Percentiles rank a stretch among this genome's conserved stretches.
These are phyloP conservation scores for Calypte anna DNA, from an alignment of 2,113 vertebrate genomes.

Conservation along the genomic window DNA sequence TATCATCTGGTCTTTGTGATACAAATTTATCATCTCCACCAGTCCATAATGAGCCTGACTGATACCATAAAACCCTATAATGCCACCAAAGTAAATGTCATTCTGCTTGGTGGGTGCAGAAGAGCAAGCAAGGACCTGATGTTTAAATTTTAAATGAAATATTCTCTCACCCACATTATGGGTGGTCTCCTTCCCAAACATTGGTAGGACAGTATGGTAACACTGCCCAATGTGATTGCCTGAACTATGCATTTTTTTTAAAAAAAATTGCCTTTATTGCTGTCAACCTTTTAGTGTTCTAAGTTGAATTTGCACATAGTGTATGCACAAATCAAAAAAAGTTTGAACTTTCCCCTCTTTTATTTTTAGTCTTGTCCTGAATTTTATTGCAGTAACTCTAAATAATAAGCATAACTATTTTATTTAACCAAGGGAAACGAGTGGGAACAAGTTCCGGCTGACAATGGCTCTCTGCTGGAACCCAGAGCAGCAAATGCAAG, in stretches of 20 bases:
- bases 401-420: conserved; percentile 61
- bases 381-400: conserved; percentile 22
- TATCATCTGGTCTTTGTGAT: conserved; percentile 28
- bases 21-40: conserved; percentile 7
- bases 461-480: conserved; percentile 73
- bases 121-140: conserved; percentile 34
- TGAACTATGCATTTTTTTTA: neutral
- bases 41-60: neutral
- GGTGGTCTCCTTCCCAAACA: conserved; percentile 48
- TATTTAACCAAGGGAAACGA: conserved; percentile 53
- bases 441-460: conserved; percentile 58
- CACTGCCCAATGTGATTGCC: neutral
- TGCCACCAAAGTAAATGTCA: neutral
- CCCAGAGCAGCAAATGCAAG: conserved; percentile 46
- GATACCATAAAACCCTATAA: neutral
- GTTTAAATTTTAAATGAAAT: conserved; percentile 46
- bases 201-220: neutral
- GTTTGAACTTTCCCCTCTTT: neutral
- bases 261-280: neutral
- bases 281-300: neutral
- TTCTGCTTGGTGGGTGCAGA: neutral
- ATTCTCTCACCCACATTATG: conserved; percentile 19
- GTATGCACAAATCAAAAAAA: neutral
- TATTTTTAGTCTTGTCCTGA: conserved; percentile 24
- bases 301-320: neutral